Percentiles rank a stretch among this genome's conserved stretches.
These are phyloP conservation scores for Catocala fraxini DNA, from an alignment of 2,888 invertebrate species.

Conservation along the genomic window DNA sequence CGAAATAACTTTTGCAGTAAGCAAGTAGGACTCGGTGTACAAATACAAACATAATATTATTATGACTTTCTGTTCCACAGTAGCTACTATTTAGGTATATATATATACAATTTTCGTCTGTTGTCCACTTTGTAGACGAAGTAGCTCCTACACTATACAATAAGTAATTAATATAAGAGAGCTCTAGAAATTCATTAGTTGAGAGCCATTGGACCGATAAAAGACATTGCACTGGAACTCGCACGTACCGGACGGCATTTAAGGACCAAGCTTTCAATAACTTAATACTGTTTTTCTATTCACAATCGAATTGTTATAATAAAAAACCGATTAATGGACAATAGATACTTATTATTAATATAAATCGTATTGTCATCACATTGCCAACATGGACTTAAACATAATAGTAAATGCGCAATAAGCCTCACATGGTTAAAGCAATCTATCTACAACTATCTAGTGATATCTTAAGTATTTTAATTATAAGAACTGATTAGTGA, in stretches of 20 bases:
- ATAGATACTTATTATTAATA: conserved; percentile 66
- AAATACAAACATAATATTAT: conserved; percentile 41
- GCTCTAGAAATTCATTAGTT: conserved; percentile 47
- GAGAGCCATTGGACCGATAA: conserved; percentile 41
- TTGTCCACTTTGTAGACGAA: conserved; percentile 47
- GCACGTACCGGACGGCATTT: conserved; percentile 27
- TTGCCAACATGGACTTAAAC: conserved; percentile 72
- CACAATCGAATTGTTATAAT: conserved; percentile 52
- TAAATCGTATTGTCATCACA: conserved; percentile 50
- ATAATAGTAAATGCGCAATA: conserved; percentile 81
- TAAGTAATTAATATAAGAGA: conserved; percentile 51
- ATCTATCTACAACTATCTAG: conserved; percentile 53
- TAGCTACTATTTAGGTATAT: conserved; percentile 31
- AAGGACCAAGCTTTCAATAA: conserved; percentile 51
- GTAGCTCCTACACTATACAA: conserved; percentile 36
- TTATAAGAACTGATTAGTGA: conserved; percentile 58
- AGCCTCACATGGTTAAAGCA: conserved; percentile 80
- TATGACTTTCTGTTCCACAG: conserved; percentile 48
- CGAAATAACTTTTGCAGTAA: conserved; percentile 42
- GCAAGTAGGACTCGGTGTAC: conserved; percentile 36
- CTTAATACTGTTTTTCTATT: conserved; percentile 63
- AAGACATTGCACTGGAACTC: conserved; percentile 22
- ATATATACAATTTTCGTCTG: conserved; percentile 33
- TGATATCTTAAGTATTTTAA: conserved; percentile 56
- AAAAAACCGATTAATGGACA: conserved; percentile 53